A percentile compares a stretch with the other conserved stretches of the same genome.
phyloP scores from a whole-genome alignment of 2,113 vertebrate genomes.

The Myiozetetes cayanensis region DNA sequence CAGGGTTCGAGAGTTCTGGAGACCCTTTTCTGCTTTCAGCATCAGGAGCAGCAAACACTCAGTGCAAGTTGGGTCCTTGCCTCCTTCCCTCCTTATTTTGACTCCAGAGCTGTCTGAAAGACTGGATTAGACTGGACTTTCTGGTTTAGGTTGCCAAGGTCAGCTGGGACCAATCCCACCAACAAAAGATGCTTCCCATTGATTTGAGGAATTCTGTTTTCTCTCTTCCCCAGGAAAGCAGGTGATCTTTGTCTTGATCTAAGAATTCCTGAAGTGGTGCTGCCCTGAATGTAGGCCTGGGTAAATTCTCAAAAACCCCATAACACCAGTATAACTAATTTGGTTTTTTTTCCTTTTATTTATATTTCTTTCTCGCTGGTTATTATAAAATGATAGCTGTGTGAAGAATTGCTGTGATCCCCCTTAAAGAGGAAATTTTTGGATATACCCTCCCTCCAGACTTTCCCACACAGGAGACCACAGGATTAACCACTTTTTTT shows the following conservation, averaged over 20 bases:
- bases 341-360: background rate
- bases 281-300: background rate
- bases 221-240: background rate
- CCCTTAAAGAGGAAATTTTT: background rate
- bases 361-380: background rate
- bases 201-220: background rate
- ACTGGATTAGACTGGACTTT: background rate
- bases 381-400: background rate
- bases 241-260: background rate
- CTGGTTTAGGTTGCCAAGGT: background rate
- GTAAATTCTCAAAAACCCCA: background rate
- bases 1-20: background rate
- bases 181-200: background rate
- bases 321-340: background rate
- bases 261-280: background rate
- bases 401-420: background rate
- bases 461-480: background rate
- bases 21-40: background rate
- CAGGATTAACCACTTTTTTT: background rate
- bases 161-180: background rate
- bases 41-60: background rate
- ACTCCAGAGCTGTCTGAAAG: background rate
- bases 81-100: background rate
- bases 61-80: background rate
- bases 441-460: background rate